Conservation (phyloP, 2,888 invertebrate species). For the Dendrolimus houi region DNA sequence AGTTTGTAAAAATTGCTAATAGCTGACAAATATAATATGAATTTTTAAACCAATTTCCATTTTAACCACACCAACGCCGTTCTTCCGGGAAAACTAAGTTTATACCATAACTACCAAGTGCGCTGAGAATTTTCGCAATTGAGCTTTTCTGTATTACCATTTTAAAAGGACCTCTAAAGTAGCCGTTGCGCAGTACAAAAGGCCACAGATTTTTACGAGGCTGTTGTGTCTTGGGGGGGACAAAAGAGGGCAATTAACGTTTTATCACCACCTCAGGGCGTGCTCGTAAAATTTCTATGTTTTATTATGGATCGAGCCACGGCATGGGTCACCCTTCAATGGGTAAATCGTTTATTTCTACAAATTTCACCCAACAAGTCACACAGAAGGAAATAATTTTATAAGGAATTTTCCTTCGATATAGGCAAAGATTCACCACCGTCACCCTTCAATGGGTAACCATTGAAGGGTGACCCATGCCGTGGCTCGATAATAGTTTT, state of each 20-base stretch:
- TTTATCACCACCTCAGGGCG: constrained; percentile 24
- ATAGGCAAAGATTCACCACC: too few species aligned
- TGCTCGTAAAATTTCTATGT: constrained; percentile 19
- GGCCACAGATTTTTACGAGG: constrained; percentile 26
- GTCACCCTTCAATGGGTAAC: too few species aligned
- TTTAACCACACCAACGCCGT: not conserved
- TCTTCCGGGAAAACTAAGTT: not conserved
- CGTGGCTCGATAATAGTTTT: too few species aligned
- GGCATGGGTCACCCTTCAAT: not conserved
- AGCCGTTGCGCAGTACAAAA: constrained; percentile 12
- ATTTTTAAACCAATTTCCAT: too few species aligned
- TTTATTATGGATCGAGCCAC: constrained; percentile 10
- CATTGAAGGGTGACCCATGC: too few species aligned
- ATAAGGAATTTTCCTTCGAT: too few species aligned
- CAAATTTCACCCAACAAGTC: too few species aligned
- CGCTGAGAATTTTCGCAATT: not conserved
- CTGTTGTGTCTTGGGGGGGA: constrained; percentile 10
- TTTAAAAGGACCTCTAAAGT: not conserved
- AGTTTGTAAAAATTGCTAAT: too few species aligned
- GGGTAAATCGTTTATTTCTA: too few species aligned
- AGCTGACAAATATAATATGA: too few species aligned
- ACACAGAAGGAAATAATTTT: too few species aligned
- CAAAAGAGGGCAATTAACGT: constrained; percentile 28
- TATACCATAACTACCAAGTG: not conserved
- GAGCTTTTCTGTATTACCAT: not conserved